Evolutionary conservation across 64 coral and sea anemone genomes (phyloP).

Genomic region (Actinia tenebrosa): DNA sequence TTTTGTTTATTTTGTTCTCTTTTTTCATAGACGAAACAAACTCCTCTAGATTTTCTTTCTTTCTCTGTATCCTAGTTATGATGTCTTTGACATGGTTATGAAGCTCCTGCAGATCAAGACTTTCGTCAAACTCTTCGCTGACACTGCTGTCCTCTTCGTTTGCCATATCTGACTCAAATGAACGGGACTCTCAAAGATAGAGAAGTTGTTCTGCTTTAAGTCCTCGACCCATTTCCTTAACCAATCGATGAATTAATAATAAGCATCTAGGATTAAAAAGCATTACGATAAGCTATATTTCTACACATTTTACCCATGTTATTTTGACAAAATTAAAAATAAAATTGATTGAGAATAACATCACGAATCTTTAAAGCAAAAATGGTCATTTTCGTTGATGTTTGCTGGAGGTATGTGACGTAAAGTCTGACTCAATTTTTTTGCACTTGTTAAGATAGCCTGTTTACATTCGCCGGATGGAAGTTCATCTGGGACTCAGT

Average conservation of each 20-base stretch:
- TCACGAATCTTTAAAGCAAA: neutral
- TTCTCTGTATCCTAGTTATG: slow-evolving; percentile 25
- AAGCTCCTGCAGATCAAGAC: neutral
- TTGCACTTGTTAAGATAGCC: neutral
- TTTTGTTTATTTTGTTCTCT: slow-evolving; percentile 36
- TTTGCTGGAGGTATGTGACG: neutral
- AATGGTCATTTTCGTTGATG: neutral
- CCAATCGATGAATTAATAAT: slow-evolving; percentile 10
- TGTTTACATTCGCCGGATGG: neutral
- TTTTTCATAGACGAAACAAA: slow-evolving; percentile 44
- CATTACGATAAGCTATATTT: neutral
- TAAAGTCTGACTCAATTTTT: neutral
- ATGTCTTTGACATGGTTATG: slow-evolving; percentile 1
- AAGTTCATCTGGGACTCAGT: too few species aligned
- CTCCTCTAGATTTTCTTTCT: slow-evolving; percentile 37
- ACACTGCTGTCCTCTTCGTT: slow-evolving; percentile 33
- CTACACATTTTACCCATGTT: neutral
- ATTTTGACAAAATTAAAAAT: neutral
- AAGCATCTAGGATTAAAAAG: slow-evolving; percentile 23
- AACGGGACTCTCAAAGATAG: neutral
- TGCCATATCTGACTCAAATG: slow-evolving; percentile 8
- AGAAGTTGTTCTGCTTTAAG: neutral
- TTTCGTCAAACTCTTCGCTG: slow-evolving; percentile 8
- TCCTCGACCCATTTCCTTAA: neutral
- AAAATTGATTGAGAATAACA: neutral